phyloP scores from a whole-genome alignment of 2,888 invertebrate genomes.

The Orthosia cruda region DNA sequence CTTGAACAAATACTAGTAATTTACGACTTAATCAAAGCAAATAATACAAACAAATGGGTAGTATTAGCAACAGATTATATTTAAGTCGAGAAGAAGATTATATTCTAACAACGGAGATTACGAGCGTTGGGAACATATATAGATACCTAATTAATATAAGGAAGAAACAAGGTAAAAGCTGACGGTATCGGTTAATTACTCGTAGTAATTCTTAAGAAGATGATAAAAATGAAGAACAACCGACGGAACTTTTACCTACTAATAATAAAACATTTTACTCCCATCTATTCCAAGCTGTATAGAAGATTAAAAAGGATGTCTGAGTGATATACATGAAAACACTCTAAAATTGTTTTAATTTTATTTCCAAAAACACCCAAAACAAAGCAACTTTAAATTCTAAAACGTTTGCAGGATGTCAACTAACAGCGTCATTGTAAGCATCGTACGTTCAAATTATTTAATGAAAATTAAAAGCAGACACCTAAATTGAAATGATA shows the following conservation, averaged over 20 bases:
- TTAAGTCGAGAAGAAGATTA: not conserved
- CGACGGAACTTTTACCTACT: too few relatives aligned
- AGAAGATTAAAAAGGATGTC: too few relatives aligned
- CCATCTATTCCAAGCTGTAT: too few relatives aligned
- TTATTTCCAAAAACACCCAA: not conserved
- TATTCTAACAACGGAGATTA: not conserved
- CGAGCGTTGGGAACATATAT: not conserved
- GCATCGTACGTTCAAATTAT: conserved; percentile 32
- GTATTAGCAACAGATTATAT: conserved; percentile 6
- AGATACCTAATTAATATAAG: not conserved
- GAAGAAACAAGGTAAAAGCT: not conserved
- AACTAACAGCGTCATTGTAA: conserved; percentile 9
- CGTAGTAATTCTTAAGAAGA: not conserved
- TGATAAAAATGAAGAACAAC: too few relatives aligned
- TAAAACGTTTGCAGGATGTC: conserved; percentile 15
- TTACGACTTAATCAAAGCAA: conserved; percentile 5
- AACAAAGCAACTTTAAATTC: conserved; percentile 1
- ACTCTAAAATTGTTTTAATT: not conserved
- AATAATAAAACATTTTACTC: not conserved
- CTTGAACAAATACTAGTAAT: not conserved
- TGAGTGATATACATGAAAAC: too few relatives aligned
- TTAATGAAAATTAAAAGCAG: conserved; percentile 40
- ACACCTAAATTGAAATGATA: conserved; percentile 37
- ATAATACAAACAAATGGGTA: too few relatives aligned
- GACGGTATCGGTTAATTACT: not conserved